phyloP scores from a whole-genome alignment of 2,797 vertebrate genomes.

The Channa striata region DNA sequence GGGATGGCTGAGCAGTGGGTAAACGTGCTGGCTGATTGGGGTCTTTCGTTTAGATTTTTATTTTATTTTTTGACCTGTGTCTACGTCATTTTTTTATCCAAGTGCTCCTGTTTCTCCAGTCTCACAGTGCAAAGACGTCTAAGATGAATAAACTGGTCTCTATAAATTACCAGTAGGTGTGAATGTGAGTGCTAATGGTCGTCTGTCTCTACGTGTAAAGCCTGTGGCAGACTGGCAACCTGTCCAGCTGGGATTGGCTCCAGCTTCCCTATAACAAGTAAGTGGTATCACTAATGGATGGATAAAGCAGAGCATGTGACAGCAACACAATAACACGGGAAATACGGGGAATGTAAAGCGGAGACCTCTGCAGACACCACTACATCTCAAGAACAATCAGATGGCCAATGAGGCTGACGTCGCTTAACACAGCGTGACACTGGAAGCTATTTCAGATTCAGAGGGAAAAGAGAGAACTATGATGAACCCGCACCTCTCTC shows the following conservation, averaged over 20 bases:
- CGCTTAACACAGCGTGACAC: conserved; percentile 32
- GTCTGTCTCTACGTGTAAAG: neutral
- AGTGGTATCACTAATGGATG: neutral
- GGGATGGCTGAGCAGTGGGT: too few relatives aligned
- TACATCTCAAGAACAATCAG: conserved; percentile 44
- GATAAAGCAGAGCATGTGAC: neutral
- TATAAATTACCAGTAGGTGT: too few relatives aligned
- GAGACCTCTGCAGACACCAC: neutral
- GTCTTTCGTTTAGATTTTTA: too few relatives aligned
- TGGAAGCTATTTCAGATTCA: conserved; percentile 35
- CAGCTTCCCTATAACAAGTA: neutral
- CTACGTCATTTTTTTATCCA: too few relatives aligned
- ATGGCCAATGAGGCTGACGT: conserved; percentile 55
- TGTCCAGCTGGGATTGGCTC: neutral
- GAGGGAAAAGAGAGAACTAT: neutral
- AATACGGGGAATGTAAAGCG: neutral
- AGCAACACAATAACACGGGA: neutral
- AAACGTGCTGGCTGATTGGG: too few relatives aligned
- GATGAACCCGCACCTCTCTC: neutral
- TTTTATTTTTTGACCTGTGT: too few relatives aligned
- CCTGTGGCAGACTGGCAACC: neutral
- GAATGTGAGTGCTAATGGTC: neutral
- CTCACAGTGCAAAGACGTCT: neutral
- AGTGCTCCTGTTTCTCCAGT: too few relatives aligned
- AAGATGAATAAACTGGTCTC: too few relatives aligned